Evolutionary conservation across 2,888 invertebrate genomes (phyloP).

Genomic region (Watsonalla binaria): DNA sequence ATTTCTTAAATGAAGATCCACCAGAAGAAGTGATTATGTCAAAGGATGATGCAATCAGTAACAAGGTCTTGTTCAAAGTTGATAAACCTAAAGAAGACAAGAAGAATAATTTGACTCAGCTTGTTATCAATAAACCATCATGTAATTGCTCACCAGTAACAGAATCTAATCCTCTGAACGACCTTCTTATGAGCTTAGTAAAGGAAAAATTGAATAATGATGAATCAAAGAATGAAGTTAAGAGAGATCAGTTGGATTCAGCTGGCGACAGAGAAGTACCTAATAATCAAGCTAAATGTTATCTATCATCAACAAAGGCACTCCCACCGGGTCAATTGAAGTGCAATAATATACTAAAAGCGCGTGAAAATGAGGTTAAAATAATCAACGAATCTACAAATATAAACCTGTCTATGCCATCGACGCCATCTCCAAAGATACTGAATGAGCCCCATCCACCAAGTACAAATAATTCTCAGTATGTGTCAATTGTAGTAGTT

Average conservation of each 20-base stretch:
- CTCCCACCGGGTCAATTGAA: slow-evolving; percentile 94
- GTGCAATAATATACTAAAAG: slow-evolving; percentile 94
- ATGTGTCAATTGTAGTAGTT: slow-evolving; percentile 72
- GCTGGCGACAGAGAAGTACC: slow-evolving; percentile 79
- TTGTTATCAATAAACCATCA: slow-evolving; percentile 63
- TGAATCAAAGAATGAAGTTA: slow-evolving; percentile 81
- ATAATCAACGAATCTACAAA: slow-evolving; percentile 68
- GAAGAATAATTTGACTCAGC: slow-evolving; percentile 63
- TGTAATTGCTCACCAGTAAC: slow-evolving; percentile 70
- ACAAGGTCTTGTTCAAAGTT: slow-evolving; percentile 67
- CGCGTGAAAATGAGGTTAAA: slow-evolving; percentile 77
- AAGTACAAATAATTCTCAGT: slow-evolving; percentile 64
- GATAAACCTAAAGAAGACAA: slow-evolving; percentile 63
- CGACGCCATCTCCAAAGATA: slow-evolving; percentile 71
- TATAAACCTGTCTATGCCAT: slow-evolving; percentile 65
- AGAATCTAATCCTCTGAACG: slow-evolving; percentile 70
- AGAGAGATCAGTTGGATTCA: slow-evolving; percentile 73
- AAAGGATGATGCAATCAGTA: slow-evolving; percentile 71
- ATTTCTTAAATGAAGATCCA: slow-evolving; percentile 57
- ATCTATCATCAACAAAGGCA: slow-evolving; percentile 82
- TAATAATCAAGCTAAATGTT: slow-evolving; percentile 84
- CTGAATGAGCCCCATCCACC: slow-evolving; percentile 72
- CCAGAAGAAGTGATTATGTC: slow-evolving; percentile 58
- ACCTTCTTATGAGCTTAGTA: slow-evolving; percentile 71
- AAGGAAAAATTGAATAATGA: slow-evolving; percentile 79